phyloP scores from a whole-genome alignment of 1,140 invertebrate genomes.

The Coelopa frigida region DNA sequence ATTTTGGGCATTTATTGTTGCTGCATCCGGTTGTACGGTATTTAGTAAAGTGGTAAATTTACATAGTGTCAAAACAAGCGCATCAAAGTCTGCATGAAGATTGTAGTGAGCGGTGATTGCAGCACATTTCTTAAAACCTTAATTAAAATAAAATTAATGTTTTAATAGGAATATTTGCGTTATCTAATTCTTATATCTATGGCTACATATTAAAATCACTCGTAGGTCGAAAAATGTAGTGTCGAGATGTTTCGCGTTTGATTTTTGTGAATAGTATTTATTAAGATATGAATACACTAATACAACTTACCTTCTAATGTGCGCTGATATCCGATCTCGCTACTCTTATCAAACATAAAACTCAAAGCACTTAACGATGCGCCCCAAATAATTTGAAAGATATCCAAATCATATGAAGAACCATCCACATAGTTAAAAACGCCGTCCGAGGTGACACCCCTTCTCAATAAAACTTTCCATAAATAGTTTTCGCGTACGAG shows the following conservation, averaged over 20 bases:
- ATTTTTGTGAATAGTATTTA: too few relatives aligned
- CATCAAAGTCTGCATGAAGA: constrained; percentile 87
- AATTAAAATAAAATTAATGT: background rate
- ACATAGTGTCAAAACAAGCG: constrained; percentile 85
- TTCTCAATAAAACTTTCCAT: constrained; percentile 88
- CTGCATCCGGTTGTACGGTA: constrained; percentile 41
- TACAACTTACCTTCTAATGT: constrained; percentile 40
- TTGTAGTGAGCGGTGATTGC: constrained; percentile 83
- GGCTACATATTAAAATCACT: too few relatives aligned
- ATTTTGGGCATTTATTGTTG: constrained; percentile 27
- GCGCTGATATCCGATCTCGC: constrained; percentile 62
- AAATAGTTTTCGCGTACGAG: constrained; percentile 92
- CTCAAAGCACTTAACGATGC: constrained; percentile 87
- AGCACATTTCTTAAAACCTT: constrained; percentile 81
- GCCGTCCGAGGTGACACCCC: constrained; percentile 68
- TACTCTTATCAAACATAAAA: constrained; percentile 90
- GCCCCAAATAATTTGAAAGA: constrained; percentile 82
- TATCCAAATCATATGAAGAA: constrained; percentile 73
- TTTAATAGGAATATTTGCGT: too few relatives aligned
- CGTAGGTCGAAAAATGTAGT: too few relatives aligned
- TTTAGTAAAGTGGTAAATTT: constrained; percentile 78
- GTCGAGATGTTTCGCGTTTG: too few relatives aligned
- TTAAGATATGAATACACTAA: background rate
- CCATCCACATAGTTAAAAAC: constrained; percentile 62
- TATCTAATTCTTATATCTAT: too few relatives aligned